phyloP scores from a whole-genome alignment of 2,888 invertebrate species.

The Aporophyla lueneburgensis region DNA sequence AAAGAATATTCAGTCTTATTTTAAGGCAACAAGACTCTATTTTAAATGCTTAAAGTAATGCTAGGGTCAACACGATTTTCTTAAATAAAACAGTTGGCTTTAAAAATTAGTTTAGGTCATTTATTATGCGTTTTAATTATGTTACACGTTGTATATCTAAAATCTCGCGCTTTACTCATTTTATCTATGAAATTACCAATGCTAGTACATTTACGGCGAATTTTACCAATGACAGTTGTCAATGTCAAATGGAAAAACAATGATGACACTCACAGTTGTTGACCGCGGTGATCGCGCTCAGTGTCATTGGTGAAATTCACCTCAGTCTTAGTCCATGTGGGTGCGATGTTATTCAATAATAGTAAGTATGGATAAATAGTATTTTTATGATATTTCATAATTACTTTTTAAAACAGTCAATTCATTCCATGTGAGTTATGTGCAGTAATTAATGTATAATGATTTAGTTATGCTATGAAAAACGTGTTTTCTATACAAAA shows the following conservation, averaged over 20 bases:
- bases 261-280: not conserved
- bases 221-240: not conserved
- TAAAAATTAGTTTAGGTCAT: too few species aligned
- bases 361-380: not conserved
- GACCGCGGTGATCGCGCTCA: not conserved
- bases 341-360: constrained; percentile 9
- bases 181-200: constrained; percentile 30
- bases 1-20: too few species aligned
- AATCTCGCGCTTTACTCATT: constrained; percentile 25
- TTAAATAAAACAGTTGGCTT: too few species aligned
- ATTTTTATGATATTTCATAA: constrained; percentile 8
- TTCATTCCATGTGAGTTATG: constrained; percentile 48
- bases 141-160: not conserved
- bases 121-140: too few species aligned
- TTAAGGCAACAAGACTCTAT: too few species aligned
- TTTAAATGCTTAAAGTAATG: too few species aligned
- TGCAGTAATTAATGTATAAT: constrained; percentile 13
- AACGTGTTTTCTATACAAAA: constrained; percentile 15
- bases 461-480: constrained; percentile 11
- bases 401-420: constrained; percentile 6
- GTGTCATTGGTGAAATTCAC: not conserved
- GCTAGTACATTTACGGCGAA: constrained; percentile 31
- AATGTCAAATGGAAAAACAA: not conserved
- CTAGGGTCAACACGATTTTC: too few species aligned
- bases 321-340: constrained; percentile 58